Conservation (phyloP, 2,888 invertebrate species). For the Andrena fulva region DNA sequence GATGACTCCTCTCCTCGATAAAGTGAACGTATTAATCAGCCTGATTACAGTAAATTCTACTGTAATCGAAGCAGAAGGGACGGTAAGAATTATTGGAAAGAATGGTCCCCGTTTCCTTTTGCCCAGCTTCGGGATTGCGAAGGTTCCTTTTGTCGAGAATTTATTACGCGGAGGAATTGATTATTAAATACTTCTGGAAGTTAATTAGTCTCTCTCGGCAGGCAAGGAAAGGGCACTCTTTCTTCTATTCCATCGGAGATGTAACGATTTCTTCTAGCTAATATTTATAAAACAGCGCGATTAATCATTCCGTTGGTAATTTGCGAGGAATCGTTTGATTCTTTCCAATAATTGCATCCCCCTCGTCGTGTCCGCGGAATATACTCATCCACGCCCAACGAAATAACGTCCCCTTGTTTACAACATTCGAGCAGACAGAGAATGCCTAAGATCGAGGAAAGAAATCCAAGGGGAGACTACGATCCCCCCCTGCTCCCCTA, state of each 20-base stretch:
- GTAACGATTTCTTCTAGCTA: too few relatives aligned
- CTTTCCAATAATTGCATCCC: not conserved
- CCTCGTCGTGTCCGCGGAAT: too few relatives aligned
- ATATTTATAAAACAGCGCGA: too few relatives aligned
- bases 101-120: not conserved
- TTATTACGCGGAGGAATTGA: not conserved
- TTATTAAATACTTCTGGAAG: not conserved
- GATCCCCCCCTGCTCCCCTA: conserved; percentile 21
- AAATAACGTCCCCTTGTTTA: not conserved
- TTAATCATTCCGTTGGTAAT: too few relatives aligned
- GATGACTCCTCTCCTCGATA: not conserved
- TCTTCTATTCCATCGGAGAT: too few relatives aligned
- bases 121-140: not conserved
- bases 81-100: not conserved
- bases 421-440: conserved; percentile 14
- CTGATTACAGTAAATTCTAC: not conserved
- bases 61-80: not conserved
- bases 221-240: not conserved
- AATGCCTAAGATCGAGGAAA: conserved; percentile 2
- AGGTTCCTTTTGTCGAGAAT: not conserved
- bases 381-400: not conserved
- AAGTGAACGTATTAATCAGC: not conserved
- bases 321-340: not conserved
- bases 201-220: not conserved
- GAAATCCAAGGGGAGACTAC: conserved; percentile 21